Evolutionary conservation across 2,888 invertebrate genomes (phyloP).

Genomic region (Prenolepis imparis): DNA sequence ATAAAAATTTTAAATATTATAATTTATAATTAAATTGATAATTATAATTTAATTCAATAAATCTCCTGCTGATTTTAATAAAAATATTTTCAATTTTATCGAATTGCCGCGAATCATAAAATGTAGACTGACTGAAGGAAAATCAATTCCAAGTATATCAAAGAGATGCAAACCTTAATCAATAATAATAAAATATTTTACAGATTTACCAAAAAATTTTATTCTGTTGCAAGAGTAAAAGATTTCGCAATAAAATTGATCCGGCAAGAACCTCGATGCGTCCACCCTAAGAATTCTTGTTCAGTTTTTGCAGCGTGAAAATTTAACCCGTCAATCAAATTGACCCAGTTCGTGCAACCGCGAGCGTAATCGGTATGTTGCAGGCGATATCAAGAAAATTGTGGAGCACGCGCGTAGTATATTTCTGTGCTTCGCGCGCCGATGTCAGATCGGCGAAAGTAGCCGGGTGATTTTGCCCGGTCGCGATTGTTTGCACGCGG

Average conservation of each 20-base stretch:
- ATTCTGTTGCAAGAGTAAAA: background rate
- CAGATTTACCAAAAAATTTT: background rate
- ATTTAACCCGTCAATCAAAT: slow-evolving; percentile 72
- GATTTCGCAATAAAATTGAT: background rate
- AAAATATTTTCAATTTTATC: background rate
- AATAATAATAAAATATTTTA: background rate
- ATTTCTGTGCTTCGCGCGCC: slow-evolving; percentile 18
- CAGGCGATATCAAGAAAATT: slow-evolving; percentile 57
- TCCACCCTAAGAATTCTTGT: slow-evolving; percentile 55
- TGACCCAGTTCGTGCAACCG: slow-evolving; percentile 73
- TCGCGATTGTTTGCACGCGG: background rate
- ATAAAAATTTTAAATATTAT: background rate
- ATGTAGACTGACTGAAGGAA: background rate
- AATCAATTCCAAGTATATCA: background rate
- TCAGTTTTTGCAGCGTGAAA: slow-evolving; percentile 52
- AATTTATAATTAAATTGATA: too few species aligned
- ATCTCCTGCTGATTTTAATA: background rate
- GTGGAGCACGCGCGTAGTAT: slow-evolving; percentile 32
- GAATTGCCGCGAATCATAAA: background rate
- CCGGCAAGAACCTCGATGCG: slow-evolving; percentile 35
- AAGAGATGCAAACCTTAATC: background rate
- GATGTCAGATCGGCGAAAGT: slow-evolving; percentile 36
- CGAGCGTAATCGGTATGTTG: slow-evolving; percentile 60
- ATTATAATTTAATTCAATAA: slow-evolving; percentile 3
- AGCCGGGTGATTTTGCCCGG: background rate